Evolutionary conservation across 2,113 vertebrate species (phyloP).

Genomic region (Syngnathus typhle): DNA sequence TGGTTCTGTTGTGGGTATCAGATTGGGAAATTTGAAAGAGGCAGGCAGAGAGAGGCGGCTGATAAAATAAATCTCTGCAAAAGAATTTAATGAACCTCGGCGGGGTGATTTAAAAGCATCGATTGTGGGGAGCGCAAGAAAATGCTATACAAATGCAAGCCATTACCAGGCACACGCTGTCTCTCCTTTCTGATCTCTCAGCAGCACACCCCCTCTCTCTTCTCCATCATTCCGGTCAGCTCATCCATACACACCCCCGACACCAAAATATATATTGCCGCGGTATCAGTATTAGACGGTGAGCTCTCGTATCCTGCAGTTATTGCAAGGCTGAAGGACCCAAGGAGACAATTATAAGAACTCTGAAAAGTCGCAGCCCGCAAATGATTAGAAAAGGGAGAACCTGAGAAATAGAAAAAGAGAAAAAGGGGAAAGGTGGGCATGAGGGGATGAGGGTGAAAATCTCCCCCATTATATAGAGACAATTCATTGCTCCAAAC

Average conservation of each 20-base stretch:
- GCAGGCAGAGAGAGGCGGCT: not conserved
- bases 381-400: conserved; percentile 74
- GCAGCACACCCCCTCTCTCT: conserved; percentile 47
- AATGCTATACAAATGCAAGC: conserved; percentile 60
- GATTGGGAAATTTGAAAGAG: conserved; percentile 6
- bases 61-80: conserved; percentile 28
- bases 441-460: conserved; percentile 66
- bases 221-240: conserved; percentile 25
- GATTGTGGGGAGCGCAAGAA: conserved; percentile 51
- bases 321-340: conserved; percentile 70
- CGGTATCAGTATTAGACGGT: conserved; percentile 64
- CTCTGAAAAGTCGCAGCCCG: conserved; percentile 68
- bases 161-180: conserved; percentile 48
- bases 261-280: conserved; percentile 57
- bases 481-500: conserved; percentile 78
- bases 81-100: conserved; percentile 30
- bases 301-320: conserved; percentile 69
- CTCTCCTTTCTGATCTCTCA: conserved; percentile 49
- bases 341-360: conserved; percentile 77
- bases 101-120: conserved; percentile 43
- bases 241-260: conserved; percentile 46
- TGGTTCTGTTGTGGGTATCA: not conserved
- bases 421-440: conserved; percentile 53
- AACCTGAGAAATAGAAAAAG: conserved; percentile 63
- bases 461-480: conserved; percentile 66